phyloP scores from a whole-genome alignment of 2,797 vertebrate species.

The Sternarchorhynchus goeldii region DNA sequence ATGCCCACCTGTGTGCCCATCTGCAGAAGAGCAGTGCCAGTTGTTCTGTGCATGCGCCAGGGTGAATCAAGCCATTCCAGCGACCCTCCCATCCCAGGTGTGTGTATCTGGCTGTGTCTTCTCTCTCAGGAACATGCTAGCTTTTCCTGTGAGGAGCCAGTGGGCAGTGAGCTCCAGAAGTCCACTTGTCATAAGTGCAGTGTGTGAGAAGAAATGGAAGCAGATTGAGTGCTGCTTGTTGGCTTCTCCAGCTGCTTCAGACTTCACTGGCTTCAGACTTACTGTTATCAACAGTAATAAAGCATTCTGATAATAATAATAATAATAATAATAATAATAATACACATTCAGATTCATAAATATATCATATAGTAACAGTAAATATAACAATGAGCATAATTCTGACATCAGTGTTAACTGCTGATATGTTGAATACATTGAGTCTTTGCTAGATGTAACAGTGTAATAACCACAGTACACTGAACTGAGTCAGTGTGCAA shows the following conservation, averaged over 20 bases:
- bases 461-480: no score
- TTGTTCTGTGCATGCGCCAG: conserved; percentile 77
- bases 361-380: no score
- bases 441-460: no score
- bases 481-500: no score
- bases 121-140: conserved; percentile 16
- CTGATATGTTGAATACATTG: neutral
- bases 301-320: conserved; percentile 16
- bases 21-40: conserved; percentile 74
- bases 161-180: conserved; percentile 34
- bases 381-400: no score
- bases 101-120: conserved; percentile 40
- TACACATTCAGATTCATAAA: no score
- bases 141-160: conserved; percentile 36
- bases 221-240: conserved; percentile 29
- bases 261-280: conserved; percentile 19
- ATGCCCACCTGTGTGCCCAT: conserved; percentile 81
- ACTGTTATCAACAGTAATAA: conserved; percentile 12
- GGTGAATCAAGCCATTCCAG: conserved; percentile 68
- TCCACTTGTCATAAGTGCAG: conserved; percentile 41
- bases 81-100: conserved; percentile 51
- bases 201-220: conserved; percentile 31
- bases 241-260: conserved; percentile 18
- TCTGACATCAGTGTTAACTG: neutral
- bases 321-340: no score